Evolutionary conservation across 1,140 invertebrate species (phyloP).

Genomic region (Copidosoma floridanum): DNA sequence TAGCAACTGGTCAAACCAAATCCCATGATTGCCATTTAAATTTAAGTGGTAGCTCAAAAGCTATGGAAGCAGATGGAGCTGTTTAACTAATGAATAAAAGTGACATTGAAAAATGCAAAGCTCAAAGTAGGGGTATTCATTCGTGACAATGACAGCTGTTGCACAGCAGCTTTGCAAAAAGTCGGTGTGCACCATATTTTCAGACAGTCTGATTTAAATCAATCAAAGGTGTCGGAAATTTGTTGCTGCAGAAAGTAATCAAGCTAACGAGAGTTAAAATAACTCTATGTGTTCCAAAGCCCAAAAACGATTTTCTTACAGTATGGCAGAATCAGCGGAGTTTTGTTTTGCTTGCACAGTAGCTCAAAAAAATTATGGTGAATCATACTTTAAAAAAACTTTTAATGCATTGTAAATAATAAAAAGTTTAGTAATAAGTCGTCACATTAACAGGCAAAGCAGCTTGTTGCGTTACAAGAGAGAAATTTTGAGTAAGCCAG

Average conservation of each 20-base stretch:
- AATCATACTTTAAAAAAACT: not conserved
- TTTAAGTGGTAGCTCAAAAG: constrained; percentile 22
- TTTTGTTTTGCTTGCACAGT: not conserved
- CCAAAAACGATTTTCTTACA: not conserved
- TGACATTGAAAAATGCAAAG: constrained; percentile 18
- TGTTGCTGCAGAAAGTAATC: too few relatives aligned
- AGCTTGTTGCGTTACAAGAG: too few relatives aligned
- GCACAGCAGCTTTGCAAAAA: constrained; percentile 14
- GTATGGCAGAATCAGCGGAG: not conserved
- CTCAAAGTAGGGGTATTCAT: constrained; percentile 26
- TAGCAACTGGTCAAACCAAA: not conserved
- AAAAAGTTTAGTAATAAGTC: too few relatives aligned
- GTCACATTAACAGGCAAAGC: too few relatives aligned
- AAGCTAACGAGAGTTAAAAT: constrained; percentile 17
- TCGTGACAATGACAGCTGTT: constrained; percentile 26
- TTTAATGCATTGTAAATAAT: too few relatives aligned
- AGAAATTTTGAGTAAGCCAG: too few relatives aligned
- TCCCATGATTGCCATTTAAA: constrained; percentile 21
- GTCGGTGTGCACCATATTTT: constrained; percentile 3
- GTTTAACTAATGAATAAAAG: constrained; percentile 11
- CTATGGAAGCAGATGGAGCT: too few relatives aligned
- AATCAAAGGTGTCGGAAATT: constrained; percentile 17
- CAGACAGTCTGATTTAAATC: constrained; percentile 25
- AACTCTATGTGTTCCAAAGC: constrained; percentile 1
- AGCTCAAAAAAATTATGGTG: not conserved